Percentiles rank a stretch among this genome's conserved stretches.
Conservation (phyloP, 2,113 vertebrate genomes). For the Grantiella picta region DNA sequence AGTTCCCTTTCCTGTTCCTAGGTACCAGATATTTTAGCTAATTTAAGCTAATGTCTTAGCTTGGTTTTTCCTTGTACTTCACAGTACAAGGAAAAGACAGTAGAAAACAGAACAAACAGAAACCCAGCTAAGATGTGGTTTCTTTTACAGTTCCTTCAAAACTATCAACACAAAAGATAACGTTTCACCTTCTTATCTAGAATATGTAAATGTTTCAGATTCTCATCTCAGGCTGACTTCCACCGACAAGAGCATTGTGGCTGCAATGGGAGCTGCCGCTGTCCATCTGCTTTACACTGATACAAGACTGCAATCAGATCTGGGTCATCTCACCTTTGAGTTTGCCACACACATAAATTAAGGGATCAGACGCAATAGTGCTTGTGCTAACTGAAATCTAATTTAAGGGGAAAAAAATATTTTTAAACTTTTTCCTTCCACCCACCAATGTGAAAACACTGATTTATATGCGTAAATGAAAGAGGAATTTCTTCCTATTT, state of each 20-base stretch:
- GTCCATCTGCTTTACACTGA: slow-evolving; percentile 14
- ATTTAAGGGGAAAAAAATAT: background rate
- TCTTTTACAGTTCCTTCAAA: background rate
- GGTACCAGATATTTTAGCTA: background rate
- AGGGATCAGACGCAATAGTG: background rate
- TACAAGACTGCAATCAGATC: background rate
- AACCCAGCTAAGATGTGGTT: background rate
- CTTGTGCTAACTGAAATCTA: background rate
- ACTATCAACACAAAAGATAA: background rate
- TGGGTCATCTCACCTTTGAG: slow-evolving; percentile 6
- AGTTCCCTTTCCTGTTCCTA: background rate
- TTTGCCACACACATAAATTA: background rate
- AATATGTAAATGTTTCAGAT: slow-evolving; percentile 2
- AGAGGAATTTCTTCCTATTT: background rate
- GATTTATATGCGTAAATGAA: background rate
- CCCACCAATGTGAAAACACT: background rate
- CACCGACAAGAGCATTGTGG: fast-evolving
- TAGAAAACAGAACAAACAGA: background rate
- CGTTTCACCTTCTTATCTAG: slow-evolving; percentile 16
- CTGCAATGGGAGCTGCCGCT: background rate
- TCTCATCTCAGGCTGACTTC: background rate
- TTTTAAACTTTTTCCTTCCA: background rate
- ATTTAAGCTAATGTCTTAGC: background rate
- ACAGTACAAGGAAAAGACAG: background rate
- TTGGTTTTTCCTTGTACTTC: background rate